Evolutionary conservation across 2,797 vertebrate genomes (phyloP), one percentile per base, ranked within the genome.

Genomic region (Mus spretus): DNA sequence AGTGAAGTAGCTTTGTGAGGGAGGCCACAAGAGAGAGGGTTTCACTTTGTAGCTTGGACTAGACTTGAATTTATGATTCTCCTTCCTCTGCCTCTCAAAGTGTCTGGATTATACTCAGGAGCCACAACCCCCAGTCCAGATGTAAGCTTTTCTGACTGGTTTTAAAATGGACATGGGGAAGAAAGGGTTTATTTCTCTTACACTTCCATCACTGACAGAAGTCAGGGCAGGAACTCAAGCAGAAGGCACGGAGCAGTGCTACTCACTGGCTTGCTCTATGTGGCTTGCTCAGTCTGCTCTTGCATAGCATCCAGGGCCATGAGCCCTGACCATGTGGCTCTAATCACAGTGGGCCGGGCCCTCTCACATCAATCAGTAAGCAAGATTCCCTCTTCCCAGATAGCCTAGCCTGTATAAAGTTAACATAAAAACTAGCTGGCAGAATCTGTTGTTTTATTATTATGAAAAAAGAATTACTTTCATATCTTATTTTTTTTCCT

Each of bases 401-500:
- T 53, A 70, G 28, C 19, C 82, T 65, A 47, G 47, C 31, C 28
- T 70, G 20, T 70, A 50, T 13, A 50, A 67, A 85, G 63, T 70
- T 86, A 34, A 65, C 20, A 84, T 84, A n/a, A 83, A 63, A 63
- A 34, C 28, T 20, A 34, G 5, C 81, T 31, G 61, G 37, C 82
- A 65, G 24, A 65, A 40, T 84, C 20, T 63, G 34, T 10, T 10
- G 65, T n/a, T 63, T 34, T 78, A 84, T 40, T 40, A 75, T 77
- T 75, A 59, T 34, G 12, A 89, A 75, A 59, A 75, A 74, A 61
- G 12, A 28, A 57, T 28, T 37, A 59, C 15, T 74, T 88, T 37
- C 5, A 88, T 88, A 37, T 53, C 61, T 87, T 84, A 1, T 11
- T 40, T 47, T 89, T 92, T 95, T 81, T 81, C 31, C 91, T 72